These are phyloP conservation scores for Daphoenositta chrysoptera DNA, from an alignment of 2,113 vertebrate genomes.

Conservation along the genomic window DNA sequence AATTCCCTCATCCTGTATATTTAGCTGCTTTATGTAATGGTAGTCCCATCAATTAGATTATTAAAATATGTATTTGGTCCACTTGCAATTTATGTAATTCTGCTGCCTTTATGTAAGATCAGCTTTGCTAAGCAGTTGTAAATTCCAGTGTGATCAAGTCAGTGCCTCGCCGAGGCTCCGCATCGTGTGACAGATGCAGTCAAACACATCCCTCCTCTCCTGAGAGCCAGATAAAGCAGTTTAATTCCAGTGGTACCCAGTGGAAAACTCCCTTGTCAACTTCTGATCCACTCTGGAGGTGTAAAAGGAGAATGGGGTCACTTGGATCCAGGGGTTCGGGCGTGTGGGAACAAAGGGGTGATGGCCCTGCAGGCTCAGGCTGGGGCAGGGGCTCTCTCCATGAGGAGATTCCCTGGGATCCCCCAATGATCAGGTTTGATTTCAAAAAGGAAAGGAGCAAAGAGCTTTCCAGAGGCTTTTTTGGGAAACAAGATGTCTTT, in stretches of 20 bases:
- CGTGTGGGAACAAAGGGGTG: background rate
- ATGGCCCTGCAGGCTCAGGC: background rate
- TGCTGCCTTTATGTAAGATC: background rate
- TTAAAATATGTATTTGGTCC: conserved; percentile 15
- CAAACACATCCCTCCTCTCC: background rate
- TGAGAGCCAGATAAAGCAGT: background rate
- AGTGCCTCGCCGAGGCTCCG: background rate
- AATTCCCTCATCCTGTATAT: background rate
- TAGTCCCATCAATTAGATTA: background rate
- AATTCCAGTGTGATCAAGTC: background rate
- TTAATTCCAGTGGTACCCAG: background rate
- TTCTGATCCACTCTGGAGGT: background rate
- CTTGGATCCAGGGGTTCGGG: background rate
- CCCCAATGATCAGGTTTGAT: background rate
- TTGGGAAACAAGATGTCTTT: background rate
- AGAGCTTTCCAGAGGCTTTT: background rate
- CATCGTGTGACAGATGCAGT: background rate
- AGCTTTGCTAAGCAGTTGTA: background rate
- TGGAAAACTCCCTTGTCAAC: background rate
- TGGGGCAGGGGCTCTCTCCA: background rate
- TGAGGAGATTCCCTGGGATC: background rate
- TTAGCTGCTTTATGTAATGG: background rate
- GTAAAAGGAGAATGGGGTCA: background rate
- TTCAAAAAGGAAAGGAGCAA: background rate
- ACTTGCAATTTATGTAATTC: background rate